phyloP scores from a whole-genome alignment of 2,888 invertebrate species.

The Lysandra bellargus region DNA sequence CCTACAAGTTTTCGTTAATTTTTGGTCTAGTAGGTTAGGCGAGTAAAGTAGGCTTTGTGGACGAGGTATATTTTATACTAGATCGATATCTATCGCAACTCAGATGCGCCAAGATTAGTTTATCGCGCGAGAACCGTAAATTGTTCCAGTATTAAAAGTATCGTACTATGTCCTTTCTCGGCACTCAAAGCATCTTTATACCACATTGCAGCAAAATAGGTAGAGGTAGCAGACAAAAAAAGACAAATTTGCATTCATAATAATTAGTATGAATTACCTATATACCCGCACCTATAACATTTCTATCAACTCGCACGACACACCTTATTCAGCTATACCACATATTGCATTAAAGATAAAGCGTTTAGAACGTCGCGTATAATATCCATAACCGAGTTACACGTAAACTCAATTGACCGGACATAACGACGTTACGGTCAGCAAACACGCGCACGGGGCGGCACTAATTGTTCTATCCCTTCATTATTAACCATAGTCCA shows the following conservation, averaged over 20 bases:
- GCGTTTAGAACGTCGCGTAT: background rate
- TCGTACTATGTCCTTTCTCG: too few species aligned
- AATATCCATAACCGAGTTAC: conserved; percentile 19
- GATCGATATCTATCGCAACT: too few species aligned
- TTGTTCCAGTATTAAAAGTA: too few species aligned
- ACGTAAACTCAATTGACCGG: conserved; percentile 30
- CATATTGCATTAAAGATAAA: background rate
- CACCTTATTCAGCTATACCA: background rate
- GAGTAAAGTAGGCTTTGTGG: background rate
- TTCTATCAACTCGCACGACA: background rate
- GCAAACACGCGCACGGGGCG: conserved; percentile 10
- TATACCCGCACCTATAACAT: too few species aligned
- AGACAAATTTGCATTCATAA: too few species aligned
- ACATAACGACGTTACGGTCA: conserved; percentile 28
- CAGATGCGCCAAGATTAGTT: too few species aligned
- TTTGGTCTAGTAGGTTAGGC: background rate
- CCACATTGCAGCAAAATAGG: too few species aligned
- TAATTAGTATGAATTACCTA: too few species aligned
- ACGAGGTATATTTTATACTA: too few species aligned
- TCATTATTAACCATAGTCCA: conserved; percentile 20
- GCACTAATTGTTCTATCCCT: conserved; percentile 28
- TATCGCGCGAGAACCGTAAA: too few species aligned
- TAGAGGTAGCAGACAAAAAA: too few species aligned
- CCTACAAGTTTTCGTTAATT: background rate
- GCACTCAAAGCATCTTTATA: too few species aligned